These are phyloP conservation scores for Elgaria multicarinata DNA, from an alignment of 2,113 vertebrate species.

Conservation along the genomic window DNA sequence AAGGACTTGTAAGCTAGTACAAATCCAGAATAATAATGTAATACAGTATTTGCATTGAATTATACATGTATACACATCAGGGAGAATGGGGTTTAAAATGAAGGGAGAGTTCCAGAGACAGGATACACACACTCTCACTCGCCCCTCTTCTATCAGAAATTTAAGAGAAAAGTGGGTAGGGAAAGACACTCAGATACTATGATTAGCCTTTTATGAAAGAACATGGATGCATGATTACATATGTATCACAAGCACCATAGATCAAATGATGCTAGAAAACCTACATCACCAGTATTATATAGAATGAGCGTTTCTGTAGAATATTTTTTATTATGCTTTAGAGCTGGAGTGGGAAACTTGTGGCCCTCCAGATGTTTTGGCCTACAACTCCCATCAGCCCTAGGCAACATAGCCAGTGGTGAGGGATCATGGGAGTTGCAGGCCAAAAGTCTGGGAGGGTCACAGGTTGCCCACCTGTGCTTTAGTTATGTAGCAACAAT, in stretches of 20 bases:
- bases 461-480: too few species aligned
- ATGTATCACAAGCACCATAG: not conserved
- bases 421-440: too few species aligned
- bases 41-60: not conserved
- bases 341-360: too few species aligned
- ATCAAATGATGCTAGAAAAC: not conserved
- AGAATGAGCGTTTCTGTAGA: not conserved
- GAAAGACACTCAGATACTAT: not conserved
- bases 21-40: not conserved
- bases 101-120: not conserved
- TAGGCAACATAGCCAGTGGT: too few species aligned
- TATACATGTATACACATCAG: not conserved
- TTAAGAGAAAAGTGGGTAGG: not conserved
- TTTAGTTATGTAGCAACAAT: not conserved
- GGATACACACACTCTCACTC: not conserved
- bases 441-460: too few species aligned
- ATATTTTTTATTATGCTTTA: not conserved
- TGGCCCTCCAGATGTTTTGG: too few species aligned
- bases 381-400: too few species aligned
- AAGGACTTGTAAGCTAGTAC: not conserved
- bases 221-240: not conserved
- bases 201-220: not conserved
- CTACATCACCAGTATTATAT: not conserved
- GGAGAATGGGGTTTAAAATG: not conserved
- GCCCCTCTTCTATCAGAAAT: not conserved